Conservation (phyloP, 1,140 invertebrate species). For the Notospermus geniculatus region DNA sequence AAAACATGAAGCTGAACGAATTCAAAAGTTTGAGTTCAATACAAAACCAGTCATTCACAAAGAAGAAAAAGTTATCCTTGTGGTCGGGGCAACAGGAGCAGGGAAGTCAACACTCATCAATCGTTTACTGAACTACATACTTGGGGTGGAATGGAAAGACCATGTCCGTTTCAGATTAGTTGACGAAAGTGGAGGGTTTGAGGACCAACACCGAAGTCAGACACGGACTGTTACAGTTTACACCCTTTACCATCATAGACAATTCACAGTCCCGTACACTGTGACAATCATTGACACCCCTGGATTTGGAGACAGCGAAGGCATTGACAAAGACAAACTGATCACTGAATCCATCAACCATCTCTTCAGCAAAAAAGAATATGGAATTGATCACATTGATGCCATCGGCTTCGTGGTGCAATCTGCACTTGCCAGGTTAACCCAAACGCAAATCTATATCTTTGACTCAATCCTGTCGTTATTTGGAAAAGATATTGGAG, state of each 20-base stretch:
- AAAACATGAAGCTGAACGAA: too few relatives aligned
- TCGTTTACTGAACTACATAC: conserved; percentile 15
- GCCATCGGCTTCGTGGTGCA: conserved; percentile 20
- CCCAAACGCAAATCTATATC: conserved; percentile 24
- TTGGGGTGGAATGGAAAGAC: conserved; percentile 19
- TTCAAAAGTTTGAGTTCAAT: too few relatives aligned
- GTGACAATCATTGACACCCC: conserved; percentile 2
- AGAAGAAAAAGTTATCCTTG: too few relatives aligned
- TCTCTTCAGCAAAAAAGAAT: conserved; percentile 21
- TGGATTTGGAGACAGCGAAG: conserved; percentile 26
- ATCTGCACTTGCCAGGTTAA: conserved; percentile 1
- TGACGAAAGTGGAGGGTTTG: conserved; percentile 14
- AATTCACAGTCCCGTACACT: too few relatives aligned
- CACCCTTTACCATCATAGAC: conserved; percentile 11
- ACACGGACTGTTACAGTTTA: conserved; percentile 30
- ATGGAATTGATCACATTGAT: conserved; percentile 29
- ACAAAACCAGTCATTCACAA: too few relatives aligned
- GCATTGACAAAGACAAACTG: conserved; percentile 25
- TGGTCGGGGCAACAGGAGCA: too few relatives aligned
- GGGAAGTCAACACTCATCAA: too few relatives aligned
- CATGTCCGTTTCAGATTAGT: conserved; percentile 15
- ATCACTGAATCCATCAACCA: conserved; percentile 28
- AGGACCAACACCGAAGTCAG: conserved; percentile 22
- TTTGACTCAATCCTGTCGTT: conserved; percentile 31
- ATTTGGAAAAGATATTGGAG: conserved; percentile 33